Evolutionary conservation across 2,797 vertebrate species (phyloP), one percentile per base, ranked within the genome.

Genomic region (Enteromius paludinosus): DNA sequence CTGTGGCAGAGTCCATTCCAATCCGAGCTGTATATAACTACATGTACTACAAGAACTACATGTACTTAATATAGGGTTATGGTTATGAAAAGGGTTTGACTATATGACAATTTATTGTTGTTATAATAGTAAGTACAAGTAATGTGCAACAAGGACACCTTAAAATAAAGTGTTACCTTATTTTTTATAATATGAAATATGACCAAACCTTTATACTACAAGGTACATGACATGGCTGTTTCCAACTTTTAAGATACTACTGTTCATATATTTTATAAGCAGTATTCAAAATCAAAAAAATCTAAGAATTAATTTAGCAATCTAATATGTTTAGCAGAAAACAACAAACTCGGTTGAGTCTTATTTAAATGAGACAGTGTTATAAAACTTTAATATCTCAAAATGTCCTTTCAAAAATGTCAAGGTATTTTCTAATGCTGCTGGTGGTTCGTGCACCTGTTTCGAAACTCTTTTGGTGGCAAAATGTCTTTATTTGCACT

Each of bases 401-500:
- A 49, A 72, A 72, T 33, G 5, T 33, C 5, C 18, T 71, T 20
- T 71, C 6, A n/a, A 52, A 72, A 52, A 72, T 14, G 18, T 8
- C 3, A 72, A 35, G 47, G 47, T 54, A 72, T 54, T 33, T 35
- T 54, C 7, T 54, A 28, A 35, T 15, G 41, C 14, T 59, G 8
- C 14, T 71, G 69, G 4, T 25, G 18, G 52, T 72, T 76, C 12
- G 56, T 76, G 56, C 17, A 28, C 35, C 17, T 54, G 47, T 35
- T 72, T 72, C 14, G 5, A 12, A 23, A 23, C 35, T 43, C 7
- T 45, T 62, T 45, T 25, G 17, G 41, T 62, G 38, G 5, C 20
- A 17, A 76, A 28, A 62, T 45, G 35, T 76, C 15, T 45, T 62
- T 62, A 59, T 76, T 17, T 76, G 54, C 23, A 61, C n/a, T 14